phyloP scores from a whole-genome alignment of 2,888 invertebrate species.

The Laspeyria flexula region DNA sequence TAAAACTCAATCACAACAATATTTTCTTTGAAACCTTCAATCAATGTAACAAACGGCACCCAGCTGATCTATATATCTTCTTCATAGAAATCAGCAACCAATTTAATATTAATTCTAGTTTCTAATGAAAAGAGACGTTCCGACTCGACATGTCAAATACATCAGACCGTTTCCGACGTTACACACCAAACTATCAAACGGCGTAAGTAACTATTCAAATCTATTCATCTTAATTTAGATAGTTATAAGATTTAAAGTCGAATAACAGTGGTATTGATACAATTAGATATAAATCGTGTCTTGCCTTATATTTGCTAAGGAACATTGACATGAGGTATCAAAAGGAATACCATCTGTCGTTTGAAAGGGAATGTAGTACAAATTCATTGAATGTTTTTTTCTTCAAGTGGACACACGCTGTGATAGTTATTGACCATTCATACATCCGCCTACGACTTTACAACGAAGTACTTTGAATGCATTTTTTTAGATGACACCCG shows the following conservation, averaged over 20 bases:
- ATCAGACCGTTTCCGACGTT: constrained; percentile 11
- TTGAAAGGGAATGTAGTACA: constrained; percentile 41
- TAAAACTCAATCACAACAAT: background rate
- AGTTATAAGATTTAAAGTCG: constrained; percentile 4
- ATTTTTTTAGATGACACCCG: too few species aligned
- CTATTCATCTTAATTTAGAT: too few species aligned
- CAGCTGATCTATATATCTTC: constrained; percentile 1
- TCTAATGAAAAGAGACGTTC: constrained; percentile 31
- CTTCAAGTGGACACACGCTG: constrained; percentile 47
- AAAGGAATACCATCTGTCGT: constrained; percentile 32
- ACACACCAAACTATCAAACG: background rate
- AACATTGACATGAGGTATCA: constrained; percentile 32
- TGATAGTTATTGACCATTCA: constrained; percentile 21
- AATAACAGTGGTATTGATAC: constrained; percentile 4
- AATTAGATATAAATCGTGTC: constrained; percentile 35
- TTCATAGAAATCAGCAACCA: background rate
- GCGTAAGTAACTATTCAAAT: background rate
- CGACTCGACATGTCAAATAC: constrained; percentile 32
- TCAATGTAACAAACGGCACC: background rate
- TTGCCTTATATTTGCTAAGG: constrained; percentile 33
- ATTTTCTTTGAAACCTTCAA: background rate
- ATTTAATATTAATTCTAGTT: constrained; percentile 7
- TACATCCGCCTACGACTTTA: constrained; percentile 26
- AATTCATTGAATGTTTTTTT: constrained; percentile 38
- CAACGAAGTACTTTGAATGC: background rate